Conservation (phyloP, 2,888 invertebrate species). For the Pristionchus maxplancki region DNA sequence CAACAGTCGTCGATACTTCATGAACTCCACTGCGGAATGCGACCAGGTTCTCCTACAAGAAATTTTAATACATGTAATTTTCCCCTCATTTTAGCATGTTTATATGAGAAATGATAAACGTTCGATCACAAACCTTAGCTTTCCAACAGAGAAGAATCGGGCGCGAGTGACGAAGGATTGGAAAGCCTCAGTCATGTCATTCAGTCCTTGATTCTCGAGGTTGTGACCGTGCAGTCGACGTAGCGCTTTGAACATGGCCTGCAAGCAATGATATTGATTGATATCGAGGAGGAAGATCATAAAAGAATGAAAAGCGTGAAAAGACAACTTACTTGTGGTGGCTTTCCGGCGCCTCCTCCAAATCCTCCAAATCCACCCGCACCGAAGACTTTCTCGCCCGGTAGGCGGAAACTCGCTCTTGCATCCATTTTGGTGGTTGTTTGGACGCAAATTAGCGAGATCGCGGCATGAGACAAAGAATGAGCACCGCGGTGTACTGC, state of each 20-base stretch:
- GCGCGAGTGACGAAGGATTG: conserved; percentile 77
- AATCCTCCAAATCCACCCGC: background rate
- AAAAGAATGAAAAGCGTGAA: background rate
- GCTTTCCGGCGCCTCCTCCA: conserved; percentile 32
- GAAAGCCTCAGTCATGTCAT: conserved; percentile 77
- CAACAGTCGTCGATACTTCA: conserved; percentile 77
- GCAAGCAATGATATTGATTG: background rate
- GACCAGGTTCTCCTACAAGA: conserved; percentile 76
- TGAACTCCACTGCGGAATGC: conserved; percentile 77
- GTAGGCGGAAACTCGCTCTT: conserved; percentile 51
- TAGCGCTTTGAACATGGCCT: conserved; percentile 74
- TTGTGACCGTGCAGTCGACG: conserved; percentile 77
- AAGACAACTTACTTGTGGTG: conserved; percentile 42
- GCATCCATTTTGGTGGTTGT: conserved; percentile 47
- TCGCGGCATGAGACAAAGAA: conserved; percentile 39
- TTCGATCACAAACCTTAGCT: conserved; percentile 69
- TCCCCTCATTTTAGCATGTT: too few species aligned
- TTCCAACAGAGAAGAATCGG: conserved; percentile 75
- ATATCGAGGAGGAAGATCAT: background rate
- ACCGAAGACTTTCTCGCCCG: conserved; percentile 51
- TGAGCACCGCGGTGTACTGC: background rate
- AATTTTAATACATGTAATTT: too few species aligned
- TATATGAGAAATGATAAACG: too few species aligned
- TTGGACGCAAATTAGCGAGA: conserved; percentile 45
- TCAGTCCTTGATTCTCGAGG: conserved; percentile 75